Evolutionary conservation across 2,113 vertebrate species (phyloP).

Genomic region (Agapornis roseicollis): DNA sequence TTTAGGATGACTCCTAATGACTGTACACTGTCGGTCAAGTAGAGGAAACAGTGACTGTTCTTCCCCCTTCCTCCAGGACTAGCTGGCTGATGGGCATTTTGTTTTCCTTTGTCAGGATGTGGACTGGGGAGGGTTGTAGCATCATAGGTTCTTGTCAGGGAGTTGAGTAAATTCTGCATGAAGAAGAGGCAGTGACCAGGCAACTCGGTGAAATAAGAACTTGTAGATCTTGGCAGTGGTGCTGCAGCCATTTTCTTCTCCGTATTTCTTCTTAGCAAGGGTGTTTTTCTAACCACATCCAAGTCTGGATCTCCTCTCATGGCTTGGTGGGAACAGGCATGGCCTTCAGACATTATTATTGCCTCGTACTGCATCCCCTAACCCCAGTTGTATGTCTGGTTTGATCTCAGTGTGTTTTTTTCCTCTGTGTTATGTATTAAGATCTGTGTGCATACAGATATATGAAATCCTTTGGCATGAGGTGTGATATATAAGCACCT

Average conservation of each 20-base stretch:
- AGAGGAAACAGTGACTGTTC: constrained; percentile 18
- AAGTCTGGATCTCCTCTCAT: neutral
- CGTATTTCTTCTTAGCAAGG: neutral
- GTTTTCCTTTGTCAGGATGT: neutral
- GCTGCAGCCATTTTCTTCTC: neutral
- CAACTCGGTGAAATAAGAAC: neutral
- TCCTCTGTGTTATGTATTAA: neutral
- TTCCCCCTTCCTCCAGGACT: neutral
- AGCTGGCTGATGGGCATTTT: neutral
- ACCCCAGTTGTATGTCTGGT: neutral
- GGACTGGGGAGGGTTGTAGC: neutral
- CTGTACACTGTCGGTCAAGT: neutral
- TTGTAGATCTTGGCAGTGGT: neutral
- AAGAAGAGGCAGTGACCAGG: neutral
- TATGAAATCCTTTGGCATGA: neutral
- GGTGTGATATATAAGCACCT: neutral
- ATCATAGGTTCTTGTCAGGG: neutral
- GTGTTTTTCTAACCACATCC: neutral
- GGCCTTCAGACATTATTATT: neutral
- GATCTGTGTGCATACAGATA: neutral
- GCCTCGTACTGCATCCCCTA: neutral
- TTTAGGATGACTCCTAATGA: neutral
- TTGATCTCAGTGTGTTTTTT: neutral
- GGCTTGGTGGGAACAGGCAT: neutral
- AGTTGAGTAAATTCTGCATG: neutral